phyloP scores from a whole-genome alignment of 2,888 invertebrate genomes.

The Tachystola acroxantha region DNA sequence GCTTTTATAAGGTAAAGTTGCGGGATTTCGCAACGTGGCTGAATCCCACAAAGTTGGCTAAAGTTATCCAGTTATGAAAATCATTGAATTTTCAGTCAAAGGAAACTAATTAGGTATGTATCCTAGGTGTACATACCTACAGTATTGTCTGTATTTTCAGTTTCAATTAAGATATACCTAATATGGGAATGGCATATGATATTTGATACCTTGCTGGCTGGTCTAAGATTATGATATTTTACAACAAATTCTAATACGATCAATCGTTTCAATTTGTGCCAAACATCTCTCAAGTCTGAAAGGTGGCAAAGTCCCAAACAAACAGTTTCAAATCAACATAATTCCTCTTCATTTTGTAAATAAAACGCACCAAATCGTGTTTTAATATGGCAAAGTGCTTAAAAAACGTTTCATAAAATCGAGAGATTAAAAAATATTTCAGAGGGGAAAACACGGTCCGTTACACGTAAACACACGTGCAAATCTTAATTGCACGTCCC shows the following conservation, averaged over 20 bases:
- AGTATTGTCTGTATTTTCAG: constrained; percentile 39
- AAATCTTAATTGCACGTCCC: constrained; percentile 53
- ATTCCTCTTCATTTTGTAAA: no score
- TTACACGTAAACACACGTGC: constrained; percentile 33
- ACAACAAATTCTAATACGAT: no score
- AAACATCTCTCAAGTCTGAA: no score
- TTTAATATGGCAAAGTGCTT: constrained; percentile 4
- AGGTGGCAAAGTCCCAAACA: no score
- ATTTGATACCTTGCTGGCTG: no score
- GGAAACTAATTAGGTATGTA: constrained; percentile 46
- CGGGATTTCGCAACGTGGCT: constrained; percentile 13
- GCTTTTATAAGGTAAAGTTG: constrained; percentile 12
- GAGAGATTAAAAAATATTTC: constrained; percentile 21
- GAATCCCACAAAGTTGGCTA: constrained; percentile 28
- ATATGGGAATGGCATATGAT: no score
- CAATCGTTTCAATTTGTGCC: no score
- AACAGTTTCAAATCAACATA: no score
- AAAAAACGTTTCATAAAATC: background rate
- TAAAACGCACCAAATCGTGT: constrained; percentile 18
- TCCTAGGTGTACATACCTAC: no score
- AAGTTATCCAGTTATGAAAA: constrained; percentile 45
- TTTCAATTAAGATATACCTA: constrained; percentile 42
- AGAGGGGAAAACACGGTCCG: constrained; percentile 32
- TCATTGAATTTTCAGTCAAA: constrained; percentile 34
- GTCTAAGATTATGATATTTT: no score